A percentile compares a stretch with the other conserved stretches of the same genome.
Evolutionary conservation across 2,888 invertebrate genomes (phyloP).

Genomic region (Trissolcus brochymenae): DNA sequence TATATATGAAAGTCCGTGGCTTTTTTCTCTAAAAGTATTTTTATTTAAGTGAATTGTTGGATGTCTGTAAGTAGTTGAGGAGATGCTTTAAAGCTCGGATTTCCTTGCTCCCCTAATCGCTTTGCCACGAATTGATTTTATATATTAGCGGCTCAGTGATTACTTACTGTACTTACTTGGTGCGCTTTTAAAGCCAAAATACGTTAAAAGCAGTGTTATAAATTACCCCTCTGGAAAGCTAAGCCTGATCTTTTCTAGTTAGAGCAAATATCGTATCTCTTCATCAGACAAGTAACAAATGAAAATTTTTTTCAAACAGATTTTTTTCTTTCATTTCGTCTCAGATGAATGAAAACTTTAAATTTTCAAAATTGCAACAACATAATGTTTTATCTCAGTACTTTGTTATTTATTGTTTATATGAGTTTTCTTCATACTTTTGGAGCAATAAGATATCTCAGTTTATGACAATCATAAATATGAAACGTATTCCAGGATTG

Average conservation of each 20-base stretch:
- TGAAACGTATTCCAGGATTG: slow-evolving; percentile 24
- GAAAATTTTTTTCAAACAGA: neutral
- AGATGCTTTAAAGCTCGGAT: slow-evolving; percentile 17
- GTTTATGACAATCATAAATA: neutral
- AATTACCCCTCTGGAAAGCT: slow-evolving; percentile 27
- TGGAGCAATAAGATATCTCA: neutral
- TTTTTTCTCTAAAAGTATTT: too few species aligned
- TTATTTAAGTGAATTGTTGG: slow-evolving; percentile 7
- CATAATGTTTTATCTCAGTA: too few species aligned
- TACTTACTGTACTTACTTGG: slow-evolving; percentile 45
- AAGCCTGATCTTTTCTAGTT: slow-evolving; percentile 27
- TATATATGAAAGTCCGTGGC: too few species aligned
- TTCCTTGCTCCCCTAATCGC: slow-evolving; percentile 36
- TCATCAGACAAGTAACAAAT: slow-evolving; percentile 7
- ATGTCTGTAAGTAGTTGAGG: slow-evolving; percentile 15
- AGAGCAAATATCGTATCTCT: slow-evolving; percentile 22
- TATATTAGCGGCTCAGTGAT: slow-evolving; percentile 43
- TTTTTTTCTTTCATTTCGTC: neutral
- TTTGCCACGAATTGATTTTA: slow-evolving; percentile 41
- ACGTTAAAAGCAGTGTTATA: slow-evolving; percentile 48
- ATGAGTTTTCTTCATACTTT: neutral
- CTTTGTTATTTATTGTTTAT: too few species aligned
- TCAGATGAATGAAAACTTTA: neutral
- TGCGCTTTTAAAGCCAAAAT: slow-evolving; percentile 42
- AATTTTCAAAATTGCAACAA: neutral